Base-by-base conservation (phyloP, 2,113 vertebrate species). In the Hemichromis elongatus region DNA sequence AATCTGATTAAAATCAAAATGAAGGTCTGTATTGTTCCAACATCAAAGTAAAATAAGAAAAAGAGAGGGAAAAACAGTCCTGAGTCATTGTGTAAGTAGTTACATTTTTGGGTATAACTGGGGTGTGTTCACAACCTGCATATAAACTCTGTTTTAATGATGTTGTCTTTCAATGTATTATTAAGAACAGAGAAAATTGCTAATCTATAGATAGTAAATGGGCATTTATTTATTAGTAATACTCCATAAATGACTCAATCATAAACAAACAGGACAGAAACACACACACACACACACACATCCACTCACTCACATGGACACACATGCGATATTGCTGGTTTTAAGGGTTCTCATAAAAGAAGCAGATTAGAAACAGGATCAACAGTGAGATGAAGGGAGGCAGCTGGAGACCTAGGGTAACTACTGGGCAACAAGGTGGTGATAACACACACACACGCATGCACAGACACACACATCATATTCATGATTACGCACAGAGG, bases 341-440 rank as follows among this genome's bases (percentile, higher is more conserved):
- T 80, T 86, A 81, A 83, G 77, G 66, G 35, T 45, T 54, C 53
- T 55, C n/a, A 70, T 88, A 54, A 88, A 90, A 80, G 73, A 63
- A 80, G 81, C 47, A 80, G 80, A 92, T 90, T 68, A 84, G 86
- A 92, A 88, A 42, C 84, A 92, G 84, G 9, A 86, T 70, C 56
- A 59, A 66, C 9, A 28, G 75, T 7, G 68, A 87, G 37, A 83
- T 80, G 21, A 70, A 55, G 52, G 56, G 80, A 83, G n/a, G 50
- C 81, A 86, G 79, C 75, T 92, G 83, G 14, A 61, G 52, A 59
- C 42, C n/a, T 18, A 70, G 66, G 70, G 37, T 26, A 84, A 89
- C 90, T 90, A 88, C 90, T 61, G 77, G 83, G 55, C 82, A 90
- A 75, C 47, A 81, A 79, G 30, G 75, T 35, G 50, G 21, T 50